Percentiles rank a stretch among this genome's conserved stretches.
Conservation (phyloP, 2,888 invertebrate species). For the Tineola bisselliella region DNA sequence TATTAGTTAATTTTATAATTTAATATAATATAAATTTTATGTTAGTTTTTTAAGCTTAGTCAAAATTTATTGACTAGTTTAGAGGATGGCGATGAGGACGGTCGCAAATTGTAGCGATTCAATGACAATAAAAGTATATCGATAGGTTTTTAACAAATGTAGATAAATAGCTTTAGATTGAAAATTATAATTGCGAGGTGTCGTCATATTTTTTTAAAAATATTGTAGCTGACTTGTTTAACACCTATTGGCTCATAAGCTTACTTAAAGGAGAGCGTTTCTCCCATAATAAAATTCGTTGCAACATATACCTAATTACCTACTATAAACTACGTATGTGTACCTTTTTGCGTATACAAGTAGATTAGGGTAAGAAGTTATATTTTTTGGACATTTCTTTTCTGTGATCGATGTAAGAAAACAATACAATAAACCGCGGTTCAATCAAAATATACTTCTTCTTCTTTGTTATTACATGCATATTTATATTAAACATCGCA, state of each 20-base stretch:
- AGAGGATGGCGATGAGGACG: constrained; percentile 68
- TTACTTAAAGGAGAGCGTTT: neutral
- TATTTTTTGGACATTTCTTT: too few species aligned
- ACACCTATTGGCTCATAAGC: neutral
- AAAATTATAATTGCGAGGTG: constrained; percentile 27
- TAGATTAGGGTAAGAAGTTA: too few species aligned
- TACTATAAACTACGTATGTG: too few species aligned
- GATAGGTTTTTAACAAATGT: constrained; percentile 15
- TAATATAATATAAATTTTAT: neutral
- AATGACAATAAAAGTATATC: constrained; percentile 41
- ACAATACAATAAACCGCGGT: too few species aligned
- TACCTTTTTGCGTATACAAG: too few species aligned
- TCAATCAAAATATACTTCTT: too few species aligned
- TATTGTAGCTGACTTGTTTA: neutral
- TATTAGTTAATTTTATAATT: neutral
- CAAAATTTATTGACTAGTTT: constrained; percentile 55
- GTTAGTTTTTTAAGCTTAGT: constrained; percentile 32
- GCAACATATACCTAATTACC: neutral
- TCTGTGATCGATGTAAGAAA: too few species aligned
- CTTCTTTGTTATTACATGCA: too few species aligned
- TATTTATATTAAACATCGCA: neutral
- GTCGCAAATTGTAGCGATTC: constrained; percentile 57
- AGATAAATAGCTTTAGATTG: constrained; percentile 47
- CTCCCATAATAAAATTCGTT: constrained; percentile 1
- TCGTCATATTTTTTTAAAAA: neutral